Conservation (phyloP, 2,888 invertebrate species). For the Microplitis manilae region DNA sequence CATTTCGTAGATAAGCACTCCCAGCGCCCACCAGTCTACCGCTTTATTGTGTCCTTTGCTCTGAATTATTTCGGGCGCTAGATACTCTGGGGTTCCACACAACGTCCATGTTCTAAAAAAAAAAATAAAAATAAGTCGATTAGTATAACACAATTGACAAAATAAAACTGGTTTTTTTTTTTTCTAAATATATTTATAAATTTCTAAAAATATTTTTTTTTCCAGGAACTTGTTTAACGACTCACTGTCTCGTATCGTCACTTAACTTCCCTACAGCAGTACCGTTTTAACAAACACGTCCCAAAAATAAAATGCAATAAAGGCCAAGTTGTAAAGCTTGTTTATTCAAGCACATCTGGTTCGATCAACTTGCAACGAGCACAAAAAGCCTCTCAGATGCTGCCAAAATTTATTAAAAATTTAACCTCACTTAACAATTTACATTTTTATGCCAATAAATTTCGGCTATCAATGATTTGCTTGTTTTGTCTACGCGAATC, state of each 20-base stretch:
- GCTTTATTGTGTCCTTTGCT: conserved; percentile 98
- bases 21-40: conserved; percentile 99
- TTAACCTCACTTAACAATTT: too few relatives aligned
- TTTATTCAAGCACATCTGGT: conserved; percentile 49
- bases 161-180: not conserved
- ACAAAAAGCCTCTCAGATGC: conserved; percentile 21
- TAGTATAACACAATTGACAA: not conserved
- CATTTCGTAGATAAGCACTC: conserved; percentile 93
- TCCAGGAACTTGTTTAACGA: conserved; percentile 28
- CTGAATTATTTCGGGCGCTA: conserved; percentile 97
- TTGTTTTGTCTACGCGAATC: not conserved
- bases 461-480: not conserved
- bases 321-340: conserved; percentile 44
- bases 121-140: conserved; percentile 18
- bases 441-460: conserved; percentile 8
- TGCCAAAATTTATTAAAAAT: conserved; percentile 27
- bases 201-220: conserved; percentile 20
- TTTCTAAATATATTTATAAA: not conserved
- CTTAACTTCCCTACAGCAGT: conserved; percentile 21
- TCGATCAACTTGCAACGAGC: conserved; percentile 37
- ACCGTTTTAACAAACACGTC: conserved; percentile 1
- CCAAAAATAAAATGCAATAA: conserved; percentile 52
- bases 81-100: conserved; percentile 97
- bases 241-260: conserved; percentile 23
- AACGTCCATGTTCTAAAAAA: conserved; percentile 89